These are phyloP conservation scores for Idaea straminata DNA, from an alignment of 2,888 invertebrate species.

Conservation along the genomic window DNA sequence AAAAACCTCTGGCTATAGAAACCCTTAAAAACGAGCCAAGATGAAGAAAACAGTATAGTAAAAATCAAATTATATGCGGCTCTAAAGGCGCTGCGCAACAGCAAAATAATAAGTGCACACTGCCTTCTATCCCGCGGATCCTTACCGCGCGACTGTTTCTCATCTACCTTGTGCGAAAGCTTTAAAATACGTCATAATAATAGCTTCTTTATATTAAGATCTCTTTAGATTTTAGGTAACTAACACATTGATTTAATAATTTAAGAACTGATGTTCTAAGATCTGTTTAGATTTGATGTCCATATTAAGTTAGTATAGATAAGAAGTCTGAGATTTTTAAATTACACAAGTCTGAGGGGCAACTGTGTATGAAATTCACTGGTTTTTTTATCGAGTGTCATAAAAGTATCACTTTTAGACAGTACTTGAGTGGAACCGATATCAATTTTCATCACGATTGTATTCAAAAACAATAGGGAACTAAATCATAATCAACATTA, in stretches of 20 bases:
- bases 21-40: not conserved
- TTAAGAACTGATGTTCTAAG: not conserved
- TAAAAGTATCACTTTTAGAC: too few species aligned
- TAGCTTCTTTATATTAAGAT: not conserved
- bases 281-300: not conserved
- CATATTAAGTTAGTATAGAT: not conserved
- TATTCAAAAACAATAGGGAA: too few species aligned
- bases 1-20: not conserved
- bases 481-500: too few species aligned
- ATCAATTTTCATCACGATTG: too few species aligned
- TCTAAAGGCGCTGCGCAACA: not conserved
- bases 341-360: not conserved
- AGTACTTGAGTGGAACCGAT: too few species aligned
- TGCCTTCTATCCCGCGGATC: too few species aligned
- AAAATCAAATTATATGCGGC: not conserved
- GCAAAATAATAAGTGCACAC: not conserved
- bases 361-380: not conserved
- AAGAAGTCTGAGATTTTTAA: not conserved
- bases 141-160: not conserved
- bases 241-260: not conserved
- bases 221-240: constrained; percentile 1
- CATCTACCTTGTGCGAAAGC: not conserved
- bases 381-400: too few species aligned
- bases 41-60: not conserved
- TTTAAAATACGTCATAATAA: not conserved